Percentiles rank a stretch among this genome's conserved stretches.
phyloP scores from a whole-genome alignment of 2,113 vertebrate genomes.

The Tor tambroides region DNA sequence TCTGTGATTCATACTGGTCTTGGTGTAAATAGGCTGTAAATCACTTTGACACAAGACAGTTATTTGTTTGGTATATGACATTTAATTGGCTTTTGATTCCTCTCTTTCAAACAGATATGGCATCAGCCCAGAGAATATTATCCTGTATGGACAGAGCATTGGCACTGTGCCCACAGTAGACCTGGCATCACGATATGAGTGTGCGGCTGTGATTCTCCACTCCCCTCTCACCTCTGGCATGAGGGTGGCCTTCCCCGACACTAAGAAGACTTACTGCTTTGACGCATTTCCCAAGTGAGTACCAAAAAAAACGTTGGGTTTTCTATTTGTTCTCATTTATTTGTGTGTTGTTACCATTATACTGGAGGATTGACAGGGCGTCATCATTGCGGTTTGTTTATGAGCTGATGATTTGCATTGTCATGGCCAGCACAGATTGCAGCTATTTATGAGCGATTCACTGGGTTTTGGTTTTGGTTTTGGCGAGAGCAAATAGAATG shows the following conservation, averaged over 20 bases:
- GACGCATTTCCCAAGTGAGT: constrained; percentile 97
- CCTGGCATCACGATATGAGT: constrained; percentile 93
- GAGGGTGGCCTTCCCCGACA: constrained; percentile 95
- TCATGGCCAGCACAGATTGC: constrained; percentile 25
- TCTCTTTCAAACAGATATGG: constrained; percentile 66
- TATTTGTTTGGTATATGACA: too few species aligned
- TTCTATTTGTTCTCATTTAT: background rate
- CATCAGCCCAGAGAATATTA: constrained; percentile 93
- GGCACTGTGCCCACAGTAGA: constrained; percentile 95
- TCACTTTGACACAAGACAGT: too few species aligned
- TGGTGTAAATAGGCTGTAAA: too few species aligned
- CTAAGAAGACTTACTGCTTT: constrained; percentile 97
- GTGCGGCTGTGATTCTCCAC: constrained; percentile 92
- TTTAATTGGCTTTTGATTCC: too few species aligned
- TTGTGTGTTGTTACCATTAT: background rate
- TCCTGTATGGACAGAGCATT: constrained; percentile 94
- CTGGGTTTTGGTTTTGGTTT: constrained; percentile 1
- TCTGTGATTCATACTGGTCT: too few species aligned
- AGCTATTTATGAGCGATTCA: constrained; percentile 2
- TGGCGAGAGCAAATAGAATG: background rate
- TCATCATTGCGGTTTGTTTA: background rate
- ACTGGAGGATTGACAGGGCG: background rate
- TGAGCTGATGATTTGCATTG: constrained; percentile 3
- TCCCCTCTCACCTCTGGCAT: constrained; percentile 95
- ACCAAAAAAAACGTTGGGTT: background rate